Base-by-base conservation (phyloP, 30 jellyfish, hydroid and myxozoan genomes). In the Aurelia sp. region DNA sequence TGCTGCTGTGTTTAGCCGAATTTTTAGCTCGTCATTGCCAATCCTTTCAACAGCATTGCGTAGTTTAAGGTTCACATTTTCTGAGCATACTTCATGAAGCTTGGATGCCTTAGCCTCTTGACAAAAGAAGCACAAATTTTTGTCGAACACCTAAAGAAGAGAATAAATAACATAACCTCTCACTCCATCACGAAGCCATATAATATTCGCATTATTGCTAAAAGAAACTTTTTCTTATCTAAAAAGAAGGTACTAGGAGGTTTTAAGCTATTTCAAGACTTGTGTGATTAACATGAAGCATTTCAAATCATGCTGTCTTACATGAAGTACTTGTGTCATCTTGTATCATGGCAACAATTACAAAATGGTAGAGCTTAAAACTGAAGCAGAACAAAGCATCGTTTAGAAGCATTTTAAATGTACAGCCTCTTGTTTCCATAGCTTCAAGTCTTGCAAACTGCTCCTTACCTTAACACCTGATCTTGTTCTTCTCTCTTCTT, bases 21-120 rank as follows among this genome's bases (percentile, higher is more conserved):
- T 52, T 52, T 52, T 52, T 52, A 52, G 63, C 63, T 52, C 63
- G 63, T 17, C 17, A 52, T 52, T 52, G 63, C 63, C 63, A 52
- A 52, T 52, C 63, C 17, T 52, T 52, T 52, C 63, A 52, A 52
- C 63, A 52, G 63, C 63, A 52, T 52, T 52, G 63, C 63, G 63
- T 52, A 52, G 17, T 52, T 52, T 52, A 52, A 52, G 63, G 63
- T 52, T 52, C 63, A 52, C 63, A 52, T 52, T 52, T 52, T 52
- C 13, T 52, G 63, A 52, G 63, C 63, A 52, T 17, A 52, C 63
- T 52, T 52, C 63, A 52, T 52, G 63, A 52, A 52, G 63, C 63
- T 52, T 52, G 63, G 63, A 52, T 52, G 63, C 63, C 63, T 52
- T 52, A 52, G 63, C 63, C 63, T 52, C 63, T 52, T 52, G 63